phyloP scores from a whole-genome alignment of 2,797 vertebrate species.

The Hoplostethus mediterraneus region DNA sequence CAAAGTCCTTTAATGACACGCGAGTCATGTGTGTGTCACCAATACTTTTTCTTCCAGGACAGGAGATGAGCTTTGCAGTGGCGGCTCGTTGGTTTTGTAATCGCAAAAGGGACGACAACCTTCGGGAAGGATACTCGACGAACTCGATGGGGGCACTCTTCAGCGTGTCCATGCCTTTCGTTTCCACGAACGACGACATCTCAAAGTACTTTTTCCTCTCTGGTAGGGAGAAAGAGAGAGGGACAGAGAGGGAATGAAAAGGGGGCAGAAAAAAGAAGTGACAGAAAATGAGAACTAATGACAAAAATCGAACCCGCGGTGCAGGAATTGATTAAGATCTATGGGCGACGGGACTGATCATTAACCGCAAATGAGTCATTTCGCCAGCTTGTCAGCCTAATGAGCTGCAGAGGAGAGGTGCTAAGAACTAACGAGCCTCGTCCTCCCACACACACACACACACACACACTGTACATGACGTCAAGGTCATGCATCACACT shows the following conservation, averaged over 20 bases:
- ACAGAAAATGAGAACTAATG: neutral
- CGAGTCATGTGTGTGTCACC: too few species aligned
- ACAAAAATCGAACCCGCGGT: neutral
- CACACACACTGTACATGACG: neutral
- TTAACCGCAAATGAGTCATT: slow-evolving; percentile 17
- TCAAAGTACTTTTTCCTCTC: slow-evolving; percentile 91
- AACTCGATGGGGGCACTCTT: slow-evolving; percentile 91
- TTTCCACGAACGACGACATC: slow-evolving; percentile 96
- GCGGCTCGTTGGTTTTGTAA: too few species aligned
- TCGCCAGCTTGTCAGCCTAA: slow-evolving; percentile 25
- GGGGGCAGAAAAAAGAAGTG: too few species aligned
- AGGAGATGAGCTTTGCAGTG: too few species aligned
- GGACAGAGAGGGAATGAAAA: neutral
- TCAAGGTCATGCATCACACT: neutral
- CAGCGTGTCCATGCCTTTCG: slow-evolving; percentile 92
- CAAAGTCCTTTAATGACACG: too few species aligned
- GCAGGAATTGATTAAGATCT: neutral
- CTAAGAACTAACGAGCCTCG: slow-evolving; percentile 9
- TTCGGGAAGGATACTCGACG: slow-evolving; percentile 89
- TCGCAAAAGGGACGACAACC: too few species aligned
- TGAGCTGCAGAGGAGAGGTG: slow-evolving; percentile 16
- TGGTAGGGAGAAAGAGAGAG: slow-evolving; percentile 55
- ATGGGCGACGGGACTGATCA: neutral
- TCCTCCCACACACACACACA: slow-evolving; percentile 4
- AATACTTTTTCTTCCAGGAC: too few species aligned